These are phyloP conservation scores for Acanthurus tractus DNA, from an alignment of 2,797 vertebrate species.

Conservation along the genomic window DNA sequence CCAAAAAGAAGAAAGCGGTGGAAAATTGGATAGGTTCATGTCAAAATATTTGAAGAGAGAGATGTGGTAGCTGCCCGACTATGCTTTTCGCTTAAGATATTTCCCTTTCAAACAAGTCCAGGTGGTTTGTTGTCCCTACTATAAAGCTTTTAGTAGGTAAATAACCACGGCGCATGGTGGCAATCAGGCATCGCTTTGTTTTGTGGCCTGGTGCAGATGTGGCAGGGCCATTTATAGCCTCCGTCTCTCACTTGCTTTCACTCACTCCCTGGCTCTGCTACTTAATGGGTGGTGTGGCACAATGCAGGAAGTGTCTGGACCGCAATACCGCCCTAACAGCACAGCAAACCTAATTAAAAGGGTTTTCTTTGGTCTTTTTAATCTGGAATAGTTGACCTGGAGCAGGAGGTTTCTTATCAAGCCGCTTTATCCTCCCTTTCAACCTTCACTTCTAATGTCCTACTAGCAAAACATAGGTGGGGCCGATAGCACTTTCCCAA, in stretches of 20 bases:
- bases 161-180: constrained; percentile 26
- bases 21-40: constrained; percentile 41
- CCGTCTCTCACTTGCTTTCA: constrained; percentile 64
- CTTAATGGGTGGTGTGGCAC: constrained; percentile 79
- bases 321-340: constrained; percentile 73
- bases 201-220: constrained; percentile 73
- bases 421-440: constrained; percentile 28
- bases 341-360: constrained; percentile 85
- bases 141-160: constrained; percentile 40
- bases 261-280: constrained; percentile 58
- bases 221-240: constrained; percentile 81
- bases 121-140: constrained; percentile 37
- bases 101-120: constrained; percentile 36
- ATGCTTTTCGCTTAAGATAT: neutral
- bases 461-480: constrained; percentile 34
- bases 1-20: constrained; percentile 18
- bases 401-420: constrained; percentile 69
- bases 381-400: constrained; percentile 81
- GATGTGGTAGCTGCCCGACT: constrained; percentile 24
- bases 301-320: constrained; percentile 83
- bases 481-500: constrained; percentile 33
- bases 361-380: constrained; percentile 71
- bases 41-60: constrained; percentile 27
- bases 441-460: constrained; percentile 42
- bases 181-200: constrained; percentile 70